Base-by-base conservation (phyloP, 1,140 invertebrate genomes). In the Drosophila kohkoa region DNA sequence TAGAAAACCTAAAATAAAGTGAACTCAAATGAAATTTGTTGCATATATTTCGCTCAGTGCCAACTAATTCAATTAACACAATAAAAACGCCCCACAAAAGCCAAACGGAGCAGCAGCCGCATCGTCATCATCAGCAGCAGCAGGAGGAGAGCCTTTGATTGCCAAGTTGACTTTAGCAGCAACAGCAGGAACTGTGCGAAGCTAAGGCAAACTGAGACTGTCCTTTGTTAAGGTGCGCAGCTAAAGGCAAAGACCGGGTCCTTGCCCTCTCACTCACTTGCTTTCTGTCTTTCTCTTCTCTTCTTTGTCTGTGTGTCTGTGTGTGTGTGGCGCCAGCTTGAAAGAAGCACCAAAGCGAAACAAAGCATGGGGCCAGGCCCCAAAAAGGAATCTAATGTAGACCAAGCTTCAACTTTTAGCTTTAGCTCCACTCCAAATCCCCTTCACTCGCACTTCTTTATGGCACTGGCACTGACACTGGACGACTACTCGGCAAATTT, bases 51-150 rank as follows among this genome's bases (percentile, higher is more conserved):
- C 75, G 77, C 60, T 16, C 69, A 62, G 62, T 65, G 32, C 45
- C 52, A 83, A 80, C 85, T 89, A 83, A 88, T 89, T 88, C 80
- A 88, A 88, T 88, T 89, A 89, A 83, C 77, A 88, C 83, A 88
- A 89, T 88, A 68, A 79, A 79, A 65, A 73, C 35, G 76, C 57
- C 62, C 58, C 67, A 77, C 48, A 72, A 71, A 74, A 20, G 64
- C 64, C 11, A 38, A 16, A 25, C 15, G 15, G 10, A 49, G 15
- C 59, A 38, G 49, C 16, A 15, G 48, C 16, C 20, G 20, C 20
- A 25, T 25, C 20, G 20, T 20, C 20, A 25, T 25, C 20, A 25
- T 4, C 20, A 38, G 0, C 35, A 32, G 30, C 32, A 54, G 48
- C 8, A 54, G 2, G 0, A 32, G n/a, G 28, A 32, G 28, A 57